Evolutionary conservation across 2,888 invertebrate species (phyloP).

Genomic region (Hecatera dysodea): DNA sequence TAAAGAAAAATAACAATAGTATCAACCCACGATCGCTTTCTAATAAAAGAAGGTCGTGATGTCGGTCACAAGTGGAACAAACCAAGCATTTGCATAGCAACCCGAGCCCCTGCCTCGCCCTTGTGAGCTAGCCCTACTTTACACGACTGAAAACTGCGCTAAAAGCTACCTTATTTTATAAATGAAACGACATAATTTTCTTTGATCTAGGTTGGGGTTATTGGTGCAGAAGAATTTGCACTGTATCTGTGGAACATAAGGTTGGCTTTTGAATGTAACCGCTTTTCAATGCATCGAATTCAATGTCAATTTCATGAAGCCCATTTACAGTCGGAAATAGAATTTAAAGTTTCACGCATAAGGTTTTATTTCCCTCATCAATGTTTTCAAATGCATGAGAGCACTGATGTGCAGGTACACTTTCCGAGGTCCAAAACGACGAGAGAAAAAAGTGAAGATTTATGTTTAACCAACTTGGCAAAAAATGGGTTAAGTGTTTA

Average conservation of each 20-base stretch:
- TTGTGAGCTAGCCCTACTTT: constrained; percentile 64
- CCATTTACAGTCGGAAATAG: constrained; percentile 36
- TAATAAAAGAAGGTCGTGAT: constrained; percentile 44
- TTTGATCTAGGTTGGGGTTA: background rate
- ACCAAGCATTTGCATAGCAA: constrained; percentile 77
- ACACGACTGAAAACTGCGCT: constrained; percentile 12
- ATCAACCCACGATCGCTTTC: constrained; percentile 21
- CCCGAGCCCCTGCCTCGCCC: constrained; percentile 73
- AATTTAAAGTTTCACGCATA: background rate
- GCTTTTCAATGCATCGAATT: constrained; percentile 62
- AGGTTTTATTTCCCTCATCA: constrained; percentile 30
- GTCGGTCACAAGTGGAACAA: constrained; percentile 66
- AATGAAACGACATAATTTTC: constrained; percentile 12
- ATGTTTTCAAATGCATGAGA: constrained; percentile 69
- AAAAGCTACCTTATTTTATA: constrained; percentile 49
- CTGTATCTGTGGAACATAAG: accelerated
- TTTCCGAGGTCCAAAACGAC: constrained; percentile 63
- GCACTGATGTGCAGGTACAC: constrained; percentile 73
- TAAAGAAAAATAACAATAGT: constrained; percentile 1
- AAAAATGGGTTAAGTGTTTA: constrained; percentile 86
- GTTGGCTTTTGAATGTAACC: constrained; percentile 53
- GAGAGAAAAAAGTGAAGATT: constrained; percentile 76
- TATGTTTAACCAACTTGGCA: constrained; percentile 78
- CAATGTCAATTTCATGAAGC: constrained; percentile 70
- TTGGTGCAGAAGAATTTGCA: constrained; percentile 27